A percentile compares a stretch with the other conserved stretches of the same genome.
phyloP scores from a whole-genome alignment of 2,797 vertebrate species.

The Nasua narica region DNA sequence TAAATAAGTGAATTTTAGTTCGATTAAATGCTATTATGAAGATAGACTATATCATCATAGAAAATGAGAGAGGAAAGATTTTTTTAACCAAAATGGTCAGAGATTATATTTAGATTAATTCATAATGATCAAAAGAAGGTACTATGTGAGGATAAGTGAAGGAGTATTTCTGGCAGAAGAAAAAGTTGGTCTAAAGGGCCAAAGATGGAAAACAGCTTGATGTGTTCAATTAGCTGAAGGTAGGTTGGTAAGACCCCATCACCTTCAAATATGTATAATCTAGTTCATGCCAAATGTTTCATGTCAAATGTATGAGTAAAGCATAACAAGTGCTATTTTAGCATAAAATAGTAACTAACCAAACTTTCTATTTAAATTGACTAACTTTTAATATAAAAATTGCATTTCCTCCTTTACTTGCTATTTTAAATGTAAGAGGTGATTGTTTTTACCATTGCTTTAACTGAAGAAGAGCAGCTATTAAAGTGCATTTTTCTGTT shows the following conservation, averaged over 20 bases:
- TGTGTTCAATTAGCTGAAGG: not conserved
- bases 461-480: not conserved
- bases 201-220: not conserved
- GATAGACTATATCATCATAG: not conserved
- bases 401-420: not conserved
- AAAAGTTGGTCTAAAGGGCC: not conserved
- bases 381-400: not conserved
- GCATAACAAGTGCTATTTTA: not conserved
- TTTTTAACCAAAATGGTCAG: not conserved
- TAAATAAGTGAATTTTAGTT: not conserved
- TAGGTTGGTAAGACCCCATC: rapidly evolving
- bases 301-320: not conserved
- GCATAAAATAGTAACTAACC: not conserved
- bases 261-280: not conserved
- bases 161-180: not conserved
- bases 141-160: not conserved
- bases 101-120: not conserved
- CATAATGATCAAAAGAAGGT: not conserved
- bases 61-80: not conserved
- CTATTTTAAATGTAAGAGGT: not conserved
- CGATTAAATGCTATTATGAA: not conserved
- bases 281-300: not conserved
- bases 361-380: not conserved
- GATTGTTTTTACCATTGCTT: not conserved
- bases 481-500: not conserved